These are phyloP conservation scores for Sesia bembeciformis DNA, from an alignment of 2,888 invertebrate genomes.

Conservation along the genomic window DNA sequence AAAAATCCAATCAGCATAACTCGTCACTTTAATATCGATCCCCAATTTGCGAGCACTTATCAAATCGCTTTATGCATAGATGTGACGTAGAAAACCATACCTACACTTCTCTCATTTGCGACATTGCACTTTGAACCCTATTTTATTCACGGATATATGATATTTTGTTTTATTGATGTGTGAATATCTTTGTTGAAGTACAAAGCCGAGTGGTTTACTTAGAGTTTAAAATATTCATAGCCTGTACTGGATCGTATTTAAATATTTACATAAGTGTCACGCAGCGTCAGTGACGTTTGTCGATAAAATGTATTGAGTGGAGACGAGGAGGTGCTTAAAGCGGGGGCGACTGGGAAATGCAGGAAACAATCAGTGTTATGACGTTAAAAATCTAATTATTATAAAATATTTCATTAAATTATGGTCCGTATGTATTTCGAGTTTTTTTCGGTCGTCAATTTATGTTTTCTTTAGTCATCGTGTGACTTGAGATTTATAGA, in stretches of 20 bases:
- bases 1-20: slow-evolving; percentile 74
- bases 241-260: slow-evolving; percentile 76
- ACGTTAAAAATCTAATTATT: no score
- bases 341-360: no score
- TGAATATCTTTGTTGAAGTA: slow-evolving; percentile 44
- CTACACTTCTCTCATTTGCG: slow-evolving; percentile 5
- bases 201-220: slow-evolving; percentile 68
- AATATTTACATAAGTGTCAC: slow-evolving; percentile 76
- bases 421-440: no score
- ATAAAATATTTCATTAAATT: no score
- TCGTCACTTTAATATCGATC: slow-evolving; percentile 70
- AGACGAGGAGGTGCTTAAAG: slow-evolving; percentile 5
- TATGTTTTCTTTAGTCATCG: no score
- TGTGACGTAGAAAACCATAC: slow-evolving; percentile 46
- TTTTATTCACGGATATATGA: slow-evolving; percentile 29
- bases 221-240: slow-evolving; percentile 76
- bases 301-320: slow-evolving; percentile 69
- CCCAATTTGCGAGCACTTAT: slow-evolving; percentile 67
- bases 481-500: no score
- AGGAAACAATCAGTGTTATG: no score
- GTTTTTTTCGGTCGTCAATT: no score
- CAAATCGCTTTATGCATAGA: slow-evolving; percentile 69
- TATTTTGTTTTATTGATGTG: slow-evolving; percentile 43
- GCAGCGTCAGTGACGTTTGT: slow-evolving; percentile 66
- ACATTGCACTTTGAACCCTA: slow-evolving; percentile 35